Percentiles rank a stretch among this genome's conserved stretches.
phyloP scores from a whole-genome alignment of 2,113 vertebrate species.

The Tragelaphus buxtoni region DNA sequence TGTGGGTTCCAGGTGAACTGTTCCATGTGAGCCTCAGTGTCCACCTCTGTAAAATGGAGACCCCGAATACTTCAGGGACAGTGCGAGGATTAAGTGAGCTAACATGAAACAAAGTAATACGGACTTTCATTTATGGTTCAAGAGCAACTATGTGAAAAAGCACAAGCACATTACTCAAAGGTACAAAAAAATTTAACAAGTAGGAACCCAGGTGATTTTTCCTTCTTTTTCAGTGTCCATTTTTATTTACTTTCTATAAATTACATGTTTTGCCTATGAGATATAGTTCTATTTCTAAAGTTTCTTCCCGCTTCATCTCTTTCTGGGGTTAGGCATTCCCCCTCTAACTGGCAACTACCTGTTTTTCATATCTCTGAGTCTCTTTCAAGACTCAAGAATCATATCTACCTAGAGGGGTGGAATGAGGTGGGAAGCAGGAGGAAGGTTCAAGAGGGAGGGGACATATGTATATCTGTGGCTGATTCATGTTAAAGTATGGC shows the following conservation, averaged over 20 bases:
- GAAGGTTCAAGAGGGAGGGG: background rate
- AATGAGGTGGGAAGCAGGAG: background rate
- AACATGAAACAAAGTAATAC: background rate
- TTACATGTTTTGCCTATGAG: background rate
- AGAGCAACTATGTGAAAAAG: background rate
- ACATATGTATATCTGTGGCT: background rate
- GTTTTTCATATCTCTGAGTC: background rate
- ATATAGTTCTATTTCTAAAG: background rate
- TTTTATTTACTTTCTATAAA: background rate
- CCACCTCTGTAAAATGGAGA: background rate
- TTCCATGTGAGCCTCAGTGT: background rate
- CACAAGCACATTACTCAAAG: background rate
- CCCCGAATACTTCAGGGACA: background rate
- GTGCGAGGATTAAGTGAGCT: background rate
- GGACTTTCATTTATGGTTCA: background rate
- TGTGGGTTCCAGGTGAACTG: background rate
- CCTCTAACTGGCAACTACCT: background rate
- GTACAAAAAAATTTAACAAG: background rate
- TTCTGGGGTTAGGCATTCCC: background rate
- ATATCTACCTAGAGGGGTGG: background rate
- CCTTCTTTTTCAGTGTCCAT: background rate
- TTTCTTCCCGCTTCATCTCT: background rate
- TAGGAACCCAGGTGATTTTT: background rate
- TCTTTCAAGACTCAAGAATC: slow-evolving; percentile 24
- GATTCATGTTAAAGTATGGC: background rate